Percentiles rank a stretch among this genome's conserved stretches.
phyloP scores from a whole-genome alignment of 2,888 invertebrate genomes.

The Eristalis intricaria region DNA sequence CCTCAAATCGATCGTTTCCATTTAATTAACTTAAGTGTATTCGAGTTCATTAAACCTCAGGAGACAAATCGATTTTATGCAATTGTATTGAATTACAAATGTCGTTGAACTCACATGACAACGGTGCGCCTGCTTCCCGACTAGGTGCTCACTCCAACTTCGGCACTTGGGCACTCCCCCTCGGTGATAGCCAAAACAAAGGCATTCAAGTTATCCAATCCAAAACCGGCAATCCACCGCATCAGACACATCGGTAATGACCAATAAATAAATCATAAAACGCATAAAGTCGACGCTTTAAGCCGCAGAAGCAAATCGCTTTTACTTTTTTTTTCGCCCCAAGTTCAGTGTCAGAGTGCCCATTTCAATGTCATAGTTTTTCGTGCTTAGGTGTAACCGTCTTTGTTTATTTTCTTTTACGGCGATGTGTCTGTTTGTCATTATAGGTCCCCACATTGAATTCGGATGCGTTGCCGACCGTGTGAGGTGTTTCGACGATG shows the following conservation, averaged over 20 bases:
- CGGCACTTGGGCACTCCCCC: too few species aligned
- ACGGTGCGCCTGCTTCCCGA: neutral
- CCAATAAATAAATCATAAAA: conserved; percentile 48
- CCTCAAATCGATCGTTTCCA: conserved; percentile 3
- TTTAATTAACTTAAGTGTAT: conserved; percentile 6
- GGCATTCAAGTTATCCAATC: conserved; percentile 73
- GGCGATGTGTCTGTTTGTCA: neutral
- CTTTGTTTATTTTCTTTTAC: neutral
- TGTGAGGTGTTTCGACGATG: neutral
- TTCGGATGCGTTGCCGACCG: neutral
- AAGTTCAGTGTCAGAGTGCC: conserved; percentile 30
- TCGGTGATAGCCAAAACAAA: conserved; percentile 25
- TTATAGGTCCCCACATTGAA: neutral
- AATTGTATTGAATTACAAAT: neutral
- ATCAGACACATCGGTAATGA: conserved; percentile 70
- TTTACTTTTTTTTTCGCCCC: neutral
- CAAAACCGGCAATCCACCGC: conserved; percentile 32
- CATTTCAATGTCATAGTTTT: neutral
- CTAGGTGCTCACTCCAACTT: neutral
- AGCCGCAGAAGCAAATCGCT: neutral
- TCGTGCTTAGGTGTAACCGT: neutral
- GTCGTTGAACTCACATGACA: neutral
- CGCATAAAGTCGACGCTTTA: neutral
- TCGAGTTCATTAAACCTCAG: neutral
- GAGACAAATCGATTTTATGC: neutral